These are phyloP conservation scores for Parnassius orleans DNA, from an alignment of 2,888 invertebrate genomes.

Conservation along the genomic window DNA sequence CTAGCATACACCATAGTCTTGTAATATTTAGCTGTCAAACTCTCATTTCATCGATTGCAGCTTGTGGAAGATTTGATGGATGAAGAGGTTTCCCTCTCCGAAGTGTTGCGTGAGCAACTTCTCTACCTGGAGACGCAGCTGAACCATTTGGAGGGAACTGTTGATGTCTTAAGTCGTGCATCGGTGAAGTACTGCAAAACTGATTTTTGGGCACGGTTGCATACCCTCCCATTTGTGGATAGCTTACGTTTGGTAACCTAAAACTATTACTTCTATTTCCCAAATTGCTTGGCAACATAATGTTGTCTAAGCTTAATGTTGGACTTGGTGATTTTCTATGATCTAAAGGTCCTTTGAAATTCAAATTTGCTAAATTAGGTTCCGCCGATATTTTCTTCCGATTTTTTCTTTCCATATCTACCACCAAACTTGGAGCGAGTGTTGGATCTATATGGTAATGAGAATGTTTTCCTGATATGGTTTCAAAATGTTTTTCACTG, in stretches of 20 bases:
- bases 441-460: conserved; percentile 89
- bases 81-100: conserved; percentile 71
- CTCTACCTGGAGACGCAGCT: conserved; percentile 62
- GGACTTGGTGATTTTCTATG: conserved; percentile 82
- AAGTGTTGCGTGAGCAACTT: conserved; percentile 66
- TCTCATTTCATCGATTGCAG: conserved; percentile 94
- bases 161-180: conserved; percentile 63
- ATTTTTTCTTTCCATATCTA: conserved; percentile 86
- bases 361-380: conserved; percentile 76
- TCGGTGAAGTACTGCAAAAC: conserved; percentile 73
- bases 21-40: conserved; percentile 85
- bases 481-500: conserved; percentile 86
- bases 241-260: conserved; percentile 67
- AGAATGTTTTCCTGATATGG: conserved; percentile 88
- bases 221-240: conserved; percentile 70
- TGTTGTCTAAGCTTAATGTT: conserved; percentile 80
- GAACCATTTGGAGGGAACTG: conserved; percentile 83
- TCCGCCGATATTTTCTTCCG: conserved; percentile 76
- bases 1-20: conserved; percentile 42
- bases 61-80: conserved; percentile 86
- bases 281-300: conserved; percentile 75
- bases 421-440: conserved; percentile 90
- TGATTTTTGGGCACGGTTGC: conserved; percentile 84
- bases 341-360: conserved; percentile 81
- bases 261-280: conserved; percentile 78